phyloP scores from a whole-genome alignment of 1,140 invertebrate species.

The Drosophila tropicalis region DNA sequence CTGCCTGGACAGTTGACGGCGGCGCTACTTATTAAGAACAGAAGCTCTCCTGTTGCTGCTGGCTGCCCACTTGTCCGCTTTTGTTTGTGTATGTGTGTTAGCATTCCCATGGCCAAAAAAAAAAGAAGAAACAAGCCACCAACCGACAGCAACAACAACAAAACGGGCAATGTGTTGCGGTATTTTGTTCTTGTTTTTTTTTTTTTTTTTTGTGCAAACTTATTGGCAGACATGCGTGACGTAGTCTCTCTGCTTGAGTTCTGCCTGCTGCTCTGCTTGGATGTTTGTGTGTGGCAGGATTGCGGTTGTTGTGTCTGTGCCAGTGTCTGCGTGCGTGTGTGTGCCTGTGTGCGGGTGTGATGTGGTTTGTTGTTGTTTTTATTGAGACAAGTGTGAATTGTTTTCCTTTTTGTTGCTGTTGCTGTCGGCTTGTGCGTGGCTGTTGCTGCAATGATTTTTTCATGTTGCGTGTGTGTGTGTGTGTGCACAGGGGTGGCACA shows the following conservation, averaged over 20 bases:
- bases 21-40: slow-evolving; percentile 61
- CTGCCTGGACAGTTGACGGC: slow-evolving; percentile 49
- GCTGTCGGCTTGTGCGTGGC: slow-evolving; percentile 64
- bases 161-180: slow-evolving; percentile 75
- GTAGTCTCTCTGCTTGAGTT: slow-evolving; percentile 25
- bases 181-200: slow-evolving; percentile 60
- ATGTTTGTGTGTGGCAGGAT: slow-evolving; percentile 51
- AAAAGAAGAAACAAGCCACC: slow-evolving; percentile 31
- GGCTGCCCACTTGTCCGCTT: slow-evolving; percentile 41
- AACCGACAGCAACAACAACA: slow-evolving; percentile 41
- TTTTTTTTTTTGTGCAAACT: slow-evolving; percentile 65
- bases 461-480: slow-evolving; percentile 56
- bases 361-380: slow-evolving; percentile 78
- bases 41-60: slow-evolving; percentile 55
- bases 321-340: slow-evolving; percentile 35
- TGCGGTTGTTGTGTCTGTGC: slow-evolving; percentile 36
- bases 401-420: slow-evolving; percentile 65
- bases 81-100: slow-evolving; percentile 34
- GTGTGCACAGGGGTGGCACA: slow-evolving; percentile 7
- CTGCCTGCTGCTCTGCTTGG: slow-evolving; percentile 32
- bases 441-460: slow-evolving; percentile 76
- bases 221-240: slow-evolving; percentile 74
- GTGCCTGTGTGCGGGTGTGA: slow-evolving; percentile 54
- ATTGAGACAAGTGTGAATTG: slow-evolving; percentile 81
- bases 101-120: slow-evolving; percentile 51